Evolutionary conservation across 2,113 vertebrate species (phyloP).

Genomic region (Tyrannus savana): DNA sequence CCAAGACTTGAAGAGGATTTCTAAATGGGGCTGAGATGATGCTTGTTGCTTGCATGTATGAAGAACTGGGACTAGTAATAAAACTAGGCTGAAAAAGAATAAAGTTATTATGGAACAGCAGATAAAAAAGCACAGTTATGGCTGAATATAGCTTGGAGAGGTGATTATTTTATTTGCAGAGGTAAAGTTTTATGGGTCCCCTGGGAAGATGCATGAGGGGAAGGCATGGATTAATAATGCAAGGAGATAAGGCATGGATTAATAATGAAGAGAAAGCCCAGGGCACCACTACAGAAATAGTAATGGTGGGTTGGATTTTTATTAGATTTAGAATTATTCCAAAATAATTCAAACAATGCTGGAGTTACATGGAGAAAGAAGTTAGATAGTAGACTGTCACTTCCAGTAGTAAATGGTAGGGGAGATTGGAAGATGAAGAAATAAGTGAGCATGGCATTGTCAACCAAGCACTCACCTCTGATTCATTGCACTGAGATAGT

Average conservation of each 20-base stretch:
- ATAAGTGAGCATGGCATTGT: neutral
- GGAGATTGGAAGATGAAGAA: constrained; percentile 5
- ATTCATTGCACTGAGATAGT: neutral
- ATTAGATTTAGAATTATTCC: neutral
- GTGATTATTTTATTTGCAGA: neutral
- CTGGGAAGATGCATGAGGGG: neutral
- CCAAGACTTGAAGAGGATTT: neutral
- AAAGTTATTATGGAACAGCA: neutral
- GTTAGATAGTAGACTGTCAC: neutral
- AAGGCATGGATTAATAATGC: neutral
- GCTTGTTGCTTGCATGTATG: neutral
- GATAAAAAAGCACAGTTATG: neutral
- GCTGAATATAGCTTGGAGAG: neutral
- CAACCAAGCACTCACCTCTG: neutral
- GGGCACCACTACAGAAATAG: neutral
- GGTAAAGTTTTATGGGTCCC: neutral
- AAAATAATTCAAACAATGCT: neutral
- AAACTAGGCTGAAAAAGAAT: neutral
- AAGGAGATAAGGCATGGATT: neutral
- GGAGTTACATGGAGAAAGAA: neutral
- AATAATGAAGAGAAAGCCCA: neutral
- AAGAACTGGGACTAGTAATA: neutral
- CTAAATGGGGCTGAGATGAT: neutral
- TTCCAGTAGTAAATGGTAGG: neutral
- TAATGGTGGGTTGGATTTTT: constrained; percentile 12